phyloP scores from a whole-genome alignment of 37 sponge, comb jelly and placozoan species.

The Crambe crambe region DNA sequence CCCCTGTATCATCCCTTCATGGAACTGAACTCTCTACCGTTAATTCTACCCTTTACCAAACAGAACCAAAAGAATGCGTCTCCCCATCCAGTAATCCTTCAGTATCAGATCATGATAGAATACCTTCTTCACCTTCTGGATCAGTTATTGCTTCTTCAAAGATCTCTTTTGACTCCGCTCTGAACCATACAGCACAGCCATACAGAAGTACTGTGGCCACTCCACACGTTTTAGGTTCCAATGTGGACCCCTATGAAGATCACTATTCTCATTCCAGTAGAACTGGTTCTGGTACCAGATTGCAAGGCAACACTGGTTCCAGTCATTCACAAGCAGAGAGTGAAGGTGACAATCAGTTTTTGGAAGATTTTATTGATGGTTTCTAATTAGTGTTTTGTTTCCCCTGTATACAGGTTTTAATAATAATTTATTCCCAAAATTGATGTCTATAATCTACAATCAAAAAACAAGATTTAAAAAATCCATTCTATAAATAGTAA shows the following conservation, averaged over 20 bases:
- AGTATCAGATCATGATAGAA: background rate
- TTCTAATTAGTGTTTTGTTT: background rate
- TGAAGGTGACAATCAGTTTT: conserved; percentile 9
- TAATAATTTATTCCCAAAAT: no score
- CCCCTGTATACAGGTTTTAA: no score
- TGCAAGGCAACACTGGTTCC: background rate
- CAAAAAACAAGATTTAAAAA: no score
- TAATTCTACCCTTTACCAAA: background rate
- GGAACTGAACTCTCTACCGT: background rate
- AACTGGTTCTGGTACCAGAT: background rate
- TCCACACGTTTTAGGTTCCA: background rate
- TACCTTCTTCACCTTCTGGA: background rate
- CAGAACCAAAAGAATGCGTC: background rate
- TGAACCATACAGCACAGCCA: background rate
- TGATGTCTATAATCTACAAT: no score
- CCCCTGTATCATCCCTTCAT: background rate
- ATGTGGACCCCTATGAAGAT: background rate
- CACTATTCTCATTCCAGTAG: background rate
- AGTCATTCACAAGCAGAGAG: background rate
- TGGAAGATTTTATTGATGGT: conserved; percentile 27
- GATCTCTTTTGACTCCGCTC: background rate
- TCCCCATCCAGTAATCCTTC: background rate
- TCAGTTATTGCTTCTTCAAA: background rate
- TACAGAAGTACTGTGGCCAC: background rate
- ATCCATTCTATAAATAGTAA: background rate